These are phyloP conservation scores for Glaucopsyche alexis DNA, from an alignment of 2,888 invertebrate genomes.

Conservation along the genomic window DNA sequence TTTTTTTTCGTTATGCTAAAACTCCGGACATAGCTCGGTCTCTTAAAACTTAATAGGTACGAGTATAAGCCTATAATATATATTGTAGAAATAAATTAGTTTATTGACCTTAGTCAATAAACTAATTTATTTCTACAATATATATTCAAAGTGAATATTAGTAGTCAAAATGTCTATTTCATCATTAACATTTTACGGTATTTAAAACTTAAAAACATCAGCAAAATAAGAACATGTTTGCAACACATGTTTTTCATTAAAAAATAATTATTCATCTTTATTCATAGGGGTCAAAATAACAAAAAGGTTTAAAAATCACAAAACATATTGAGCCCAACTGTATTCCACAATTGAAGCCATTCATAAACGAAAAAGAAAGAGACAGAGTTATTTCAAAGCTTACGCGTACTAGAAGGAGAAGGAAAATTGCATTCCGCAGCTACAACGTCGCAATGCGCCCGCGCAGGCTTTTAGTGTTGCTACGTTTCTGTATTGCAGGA, in stretches of 20 bases:
- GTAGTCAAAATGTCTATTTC: not conserved
- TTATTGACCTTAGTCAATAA: too few species aligned
- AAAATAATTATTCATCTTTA: slow-evolving; percentile 15
- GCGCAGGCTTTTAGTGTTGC: slow-evolving; percentile 43
- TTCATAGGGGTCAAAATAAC: slow-evolving; percentile 36
- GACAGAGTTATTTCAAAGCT: slow-evolving; percentile 60
- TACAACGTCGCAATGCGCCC: slow-evolving; percentile 48
- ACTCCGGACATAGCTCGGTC: not conserved
- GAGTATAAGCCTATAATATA: too few species aligned
- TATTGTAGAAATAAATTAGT: too few species aligned
- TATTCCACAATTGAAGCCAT: slow-evolving; percentile 61
- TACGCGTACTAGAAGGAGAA: slow-evolving; percentile 64
- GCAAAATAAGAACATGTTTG: not conserved
- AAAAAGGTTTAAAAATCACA: slow-evolving; percentile 51
- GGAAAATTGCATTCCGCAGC: slow-evolving; percentile 73
- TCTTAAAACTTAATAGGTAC: not conserved
- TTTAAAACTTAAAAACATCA: not conserved
- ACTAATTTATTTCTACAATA: not conserved
- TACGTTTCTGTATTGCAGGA: not conserved
- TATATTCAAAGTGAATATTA: too few species aligned
- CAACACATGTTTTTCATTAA: slow-evolving; percentile 18
- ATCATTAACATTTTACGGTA: not conserved
- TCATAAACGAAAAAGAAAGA: slow-evolving; percentile 67
- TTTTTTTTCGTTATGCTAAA: not conserved
- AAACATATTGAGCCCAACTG: slow-evolving; percentile 57